phyloP scores from a whole-genome alignment of 2,888 invertebrate species.

The Apamea monoglypha region DNA sequence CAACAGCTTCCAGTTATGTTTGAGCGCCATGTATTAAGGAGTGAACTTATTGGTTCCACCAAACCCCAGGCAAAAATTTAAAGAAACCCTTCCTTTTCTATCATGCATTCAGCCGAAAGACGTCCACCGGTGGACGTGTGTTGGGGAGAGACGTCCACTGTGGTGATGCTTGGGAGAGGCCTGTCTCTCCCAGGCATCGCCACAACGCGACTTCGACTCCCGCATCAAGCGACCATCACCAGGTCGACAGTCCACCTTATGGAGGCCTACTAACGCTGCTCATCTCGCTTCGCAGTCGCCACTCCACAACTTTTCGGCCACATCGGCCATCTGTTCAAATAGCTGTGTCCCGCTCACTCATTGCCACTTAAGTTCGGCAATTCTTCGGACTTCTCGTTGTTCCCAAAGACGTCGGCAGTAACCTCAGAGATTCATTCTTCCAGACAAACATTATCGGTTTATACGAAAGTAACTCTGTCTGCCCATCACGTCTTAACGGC shows the following conservation, averaged over 20 bases:
- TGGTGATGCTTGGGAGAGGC: no score
- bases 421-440: neutral
- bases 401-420: neutral
- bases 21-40: no score
- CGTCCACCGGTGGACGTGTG: no score
- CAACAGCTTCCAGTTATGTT: constrained; percentile 1
- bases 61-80: neutral
- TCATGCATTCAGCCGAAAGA: neutral
- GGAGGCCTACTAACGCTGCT: neutral
- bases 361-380: neutral
- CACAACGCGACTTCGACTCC: neutral
- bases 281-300: no score
- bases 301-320: neutral
- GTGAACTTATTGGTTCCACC: neutral
- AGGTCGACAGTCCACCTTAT: neutral
- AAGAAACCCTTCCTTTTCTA: neutral
- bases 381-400: neutral
- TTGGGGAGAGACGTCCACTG: no score
- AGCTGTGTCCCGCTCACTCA: neutral
- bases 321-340: neutral
- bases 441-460: neutral
- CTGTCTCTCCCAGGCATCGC: fast-evolving
- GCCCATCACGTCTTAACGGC: neutral
- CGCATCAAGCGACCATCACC: neutral
- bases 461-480: neutral